Percentiles rank a stretch among this genome's conserved stretches.
Conservation (phyloP, 2,888 invertebrate species). For the Acheta domesticus region DNA sequence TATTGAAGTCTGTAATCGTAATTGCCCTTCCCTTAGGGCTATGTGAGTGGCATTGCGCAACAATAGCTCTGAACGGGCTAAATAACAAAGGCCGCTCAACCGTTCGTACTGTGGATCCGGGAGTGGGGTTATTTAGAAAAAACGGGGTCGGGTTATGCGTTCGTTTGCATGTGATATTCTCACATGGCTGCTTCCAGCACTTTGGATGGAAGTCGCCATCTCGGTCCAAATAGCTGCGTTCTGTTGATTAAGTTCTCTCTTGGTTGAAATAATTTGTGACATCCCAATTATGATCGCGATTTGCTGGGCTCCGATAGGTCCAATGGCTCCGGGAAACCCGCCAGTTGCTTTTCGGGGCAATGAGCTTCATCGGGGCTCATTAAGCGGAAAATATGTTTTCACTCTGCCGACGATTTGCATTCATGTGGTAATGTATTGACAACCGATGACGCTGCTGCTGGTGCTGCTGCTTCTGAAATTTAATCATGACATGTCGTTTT, state of each 20-base stretch:
- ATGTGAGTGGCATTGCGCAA: not conserved
- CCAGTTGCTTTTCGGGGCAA: not conserved
- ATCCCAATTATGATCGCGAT: not conserved
- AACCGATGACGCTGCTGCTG: too few relatives aligned
- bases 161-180: constrained; percentile 5
- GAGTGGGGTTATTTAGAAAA: too few relatives aligned
- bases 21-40: not conserved
- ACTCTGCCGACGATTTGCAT: not conserved
- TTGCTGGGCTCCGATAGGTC: too few relatives aligned
- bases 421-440: too few relatives aligned
- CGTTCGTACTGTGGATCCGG: not conserved
- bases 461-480: too few relatives aligned
- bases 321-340: too few relatives aligned
- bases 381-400: not conserved
- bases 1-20: constrained; percentile 11
- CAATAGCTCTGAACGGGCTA: not conserved
- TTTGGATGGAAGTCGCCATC: not conserved
- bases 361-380: not conserved
- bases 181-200: not conserved
- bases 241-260: constrained; percentile 18
- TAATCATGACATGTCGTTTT: too few relatives aligned
- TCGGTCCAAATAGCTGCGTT: not conserved
- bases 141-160: not conserved
- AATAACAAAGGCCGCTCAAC: not conserved
- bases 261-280: not conserved